Evolutionary conservation across 1,140 invertebrate genomes (phyloP).

Genomic region (Andrena cerasifolii): DNA sequence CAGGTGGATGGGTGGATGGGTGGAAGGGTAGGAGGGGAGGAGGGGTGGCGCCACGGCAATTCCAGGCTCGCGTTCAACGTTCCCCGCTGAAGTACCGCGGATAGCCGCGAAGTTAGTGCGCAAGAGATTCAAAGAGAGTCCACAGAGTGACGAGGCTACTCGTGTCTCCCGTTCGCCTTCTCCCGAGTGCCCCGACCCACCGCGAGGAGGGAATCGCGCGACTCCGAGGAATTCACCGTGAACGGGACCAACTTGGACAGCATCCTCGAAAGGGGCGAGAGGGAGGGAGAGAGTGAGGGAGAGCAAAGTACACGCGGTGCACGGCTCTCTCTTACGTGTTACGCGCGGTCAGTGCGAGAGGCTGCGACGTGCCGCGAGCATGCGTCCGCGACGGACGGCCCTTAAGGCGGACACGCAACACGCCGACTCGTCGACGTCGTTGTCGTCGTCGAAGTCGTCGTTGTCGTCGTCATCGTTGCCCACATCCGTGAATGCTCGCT

Average conservation of each 20-base stretch:
- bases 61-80: constrained; percentile 79
- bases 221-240: background rate
- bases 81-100: constrained; percentile 74
- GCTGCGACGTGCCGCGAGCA: constrained; percentile 68
- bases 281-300: constrained; percentile 41
- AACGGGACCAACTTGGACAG: constrained; percentile 14
- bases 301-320: constrained; percentile 58
- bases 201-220: constrained; percentile 10
- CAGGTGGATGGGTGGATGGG: constrained; percentile 58
- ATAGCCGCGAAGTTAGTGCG: constrained; percentile 76
- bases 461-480: constrained; percentile 9
- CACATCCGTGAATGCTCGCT: constrained; percentile 28
- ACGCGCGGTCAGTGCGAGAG: constrained; percentile 71
- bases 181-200: constrained; percentile 21
- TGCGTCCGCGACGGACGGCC: constrained; percentile 65
- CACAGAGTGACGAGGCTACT: constrained; percentile 28
- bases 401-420: constrained; percentile 65
- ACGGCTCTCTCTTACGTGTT: constrained; percentile 68
- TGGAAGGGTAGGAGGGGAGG: constrained; percentile 64
- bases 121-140: constrained; percentile 63
- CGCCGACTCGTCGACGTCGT: constrained; percentile 58
- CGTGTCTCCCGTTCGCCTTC: constrained; percentile 23
- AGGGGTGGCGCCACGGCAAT: constrained; percentile 81
- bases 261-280: background rate
- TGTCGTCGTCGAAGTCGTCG: constrained; percentile 9